Evolutionary conservation across 1,140 invertebrate species (phyloP).

Genomic region (Cotesia chilonis): DNA sequence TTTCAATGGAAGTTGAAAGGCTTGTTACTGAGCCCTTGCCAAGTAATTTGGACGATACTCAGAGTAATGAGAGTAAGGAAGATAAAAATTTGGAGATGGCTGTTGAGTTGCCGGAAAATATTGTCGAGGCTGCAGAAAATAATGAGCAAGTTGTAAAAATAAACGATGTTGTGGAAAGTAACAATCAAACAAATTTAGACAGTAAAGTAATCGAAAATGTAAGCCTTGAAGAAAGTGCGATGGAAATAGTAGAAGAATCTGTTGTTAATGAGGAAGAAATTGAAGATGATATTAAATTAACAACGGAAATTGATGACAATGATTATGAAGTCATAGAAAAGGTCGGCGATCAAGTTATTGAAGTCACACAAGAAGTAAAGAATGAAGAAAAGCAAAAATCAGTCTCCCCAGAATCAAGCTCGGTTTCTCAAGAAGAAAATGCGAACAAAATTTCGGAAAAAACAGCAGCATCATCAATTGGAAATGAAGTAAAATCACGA

Average conservation of each 20-base stretch:
- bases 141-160: conserved; percentile 5
- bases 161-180: conserved; percentile 26
- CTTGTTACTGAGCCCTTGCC: conserved; percentile 43
- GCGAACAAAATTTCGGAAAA: conserved; percentile 6
- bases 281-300: conserved; percentile 14
- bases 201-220: not conserved
- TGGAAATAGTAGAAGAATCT: no score
- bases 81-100: not conserved
- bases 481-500: conserved; percentile 17
- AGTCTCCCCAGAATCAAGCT: not conserved
- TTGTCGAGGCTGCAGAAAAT: not conserved
- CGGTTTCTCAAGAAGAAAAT: not conserved
- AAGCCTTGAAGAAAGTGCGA: no score
- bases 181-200: conserved; percentile 27
- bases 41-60: not conserved
- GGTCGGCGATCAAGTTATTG: no score
- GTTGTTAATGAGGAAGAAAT: no score
- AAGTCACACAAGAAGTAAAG: no score
- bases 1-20: conserved; percentile 54
- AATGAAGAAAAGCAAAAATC: conserved; percentile 23
- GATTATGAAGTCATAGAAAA: conserved; percentile 13
- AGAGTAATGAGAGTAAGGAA: not conserved
- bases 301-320: not conserved
- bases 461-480: not conserved
- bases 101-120: not conserved